Evolutionary conservation across 2,113 vertebrate genomes (phyloP).

Genomic region (Dasyornis broadbenti): DNA sequence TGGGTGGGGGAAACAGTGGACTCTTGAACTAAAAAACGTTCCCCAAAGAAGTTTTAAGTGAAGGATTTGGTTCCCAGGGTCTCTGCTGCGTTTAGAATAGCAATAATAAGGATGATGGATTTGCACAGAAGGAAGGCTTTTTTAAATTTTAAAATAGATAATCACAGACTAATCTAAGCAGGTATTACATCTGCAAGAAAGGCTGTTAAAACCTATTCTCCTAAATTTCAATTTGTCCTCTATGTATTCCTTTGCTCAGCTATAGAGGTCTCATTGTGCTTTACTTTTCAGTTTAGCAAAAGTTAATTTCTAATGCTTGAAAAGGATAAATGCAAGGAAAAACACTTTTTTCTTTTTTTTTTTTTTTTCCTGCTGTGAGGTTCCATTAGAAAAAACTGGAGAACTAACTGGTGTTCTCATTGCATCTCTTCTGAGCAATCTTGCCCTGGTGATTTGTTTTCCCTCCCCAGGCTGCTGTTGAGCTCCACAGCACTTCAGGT

Average conservation of each 20-base stretch:
- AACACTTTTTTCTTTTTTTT: no score
- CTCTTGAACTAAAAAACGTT: neutral
- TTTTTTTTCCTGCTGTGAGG: neutral
- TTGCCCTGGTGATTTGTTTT: neutral
- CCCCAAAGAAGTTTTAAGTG: conserved; percentile 13
- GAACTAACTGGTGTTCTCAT: neutral
- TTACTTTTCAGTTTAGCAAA: neutral
- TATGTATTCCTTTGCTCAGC: neutral
- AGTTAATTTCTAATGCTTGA: neutral
- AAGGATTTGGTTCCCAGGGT: conserved; percentile 16
- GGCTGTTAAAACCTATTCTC: neutral
- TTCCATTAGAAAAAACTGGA: neutral
- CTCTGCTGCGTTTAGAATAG: neutral
- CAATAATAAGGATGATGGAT: neutral
- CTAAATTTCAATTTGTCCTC: conserved; percentile 19
- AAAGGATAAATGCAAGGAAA: neutral
- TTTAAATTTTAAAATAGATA: neutral
- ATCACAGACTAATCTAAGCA: neutral
- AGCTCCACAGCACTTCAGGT: neutral
- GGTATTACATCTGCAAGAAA: neutral
- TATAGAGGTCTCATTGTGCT: neutral
- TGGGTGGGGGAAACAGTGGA: neutral
- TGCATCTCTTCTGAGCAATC: neutral
- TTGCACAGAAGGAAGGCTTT: neutral
- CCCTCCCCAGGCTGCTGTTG: neutral